phyloP scores from a whole-genome alignment of 2,113 vertebrate species.

The Tonatia bakeri region DNA sequence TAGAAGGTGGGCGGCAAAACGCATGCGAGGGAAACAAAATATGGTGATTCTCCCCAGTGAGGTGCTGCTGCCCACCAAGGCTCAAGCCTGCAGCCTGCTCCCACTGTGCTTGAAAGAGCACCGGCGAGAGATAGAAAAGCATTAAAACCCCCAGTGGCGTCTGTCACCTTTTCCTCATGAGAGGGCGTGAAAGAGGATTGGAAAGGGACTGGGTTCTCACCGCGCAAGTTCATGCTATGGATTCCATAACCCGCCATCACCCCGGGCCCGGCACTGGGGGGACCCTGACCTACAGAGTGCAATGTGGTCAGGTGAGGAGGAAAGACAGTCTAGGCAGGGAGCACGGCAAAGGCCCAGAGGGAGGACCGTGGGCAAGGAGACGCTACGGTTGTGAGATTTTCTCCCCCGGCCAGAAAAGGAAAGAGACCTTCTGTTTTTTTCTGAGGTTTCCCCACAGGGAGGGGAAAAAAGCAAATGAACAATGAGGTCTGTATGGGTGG shows the following conservation, averaged over 20 bases:
- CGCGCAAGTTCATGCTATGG: not conserved
- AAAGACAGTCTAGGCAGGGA: not conserved
- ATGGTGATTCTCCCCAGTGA: not conserved
- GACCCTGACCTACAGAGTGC: not conserved
- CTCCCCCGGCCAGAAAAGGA: not conserved
- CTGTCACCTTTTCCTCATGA: not conserved
- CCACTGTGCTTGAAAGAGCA: not conserved
- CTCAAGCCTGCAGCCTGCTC: not conserved
- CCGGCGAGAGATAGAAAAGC: not conserved
- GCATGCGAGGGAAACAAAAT: not conserved
- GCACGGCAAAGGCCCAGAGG: not conserved
- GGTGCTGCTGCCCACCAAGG: not conserved
- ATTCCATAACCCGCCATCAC: not conserved
- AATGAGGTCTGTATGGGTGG: not conserved
- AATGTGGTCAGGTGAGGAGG: not conserved
- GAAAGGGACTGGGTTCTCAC: not conserved
- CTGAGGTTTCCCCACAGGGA: not conserved
- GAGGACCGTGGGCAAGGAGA: not conserved
- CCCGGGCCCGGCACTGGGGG: accelerated
- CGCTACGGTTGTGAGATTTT: accelerated
- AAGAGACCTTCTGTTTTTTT: not conserved
- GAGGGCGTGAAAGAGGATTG: not conserved
- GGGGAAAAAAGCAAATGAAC: not conserved
- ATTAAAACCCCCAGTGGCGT: not conserved
- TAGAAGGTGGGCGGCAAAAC: not conserved